A percentile compares a stretch with the other conserved stretches of the same genome.
These are phyloP conservation scores for Digitonthophagus gazella DNA, from an alignment of 2,888 invertebrate genomes.

Conservation along the genomic window DNA sequence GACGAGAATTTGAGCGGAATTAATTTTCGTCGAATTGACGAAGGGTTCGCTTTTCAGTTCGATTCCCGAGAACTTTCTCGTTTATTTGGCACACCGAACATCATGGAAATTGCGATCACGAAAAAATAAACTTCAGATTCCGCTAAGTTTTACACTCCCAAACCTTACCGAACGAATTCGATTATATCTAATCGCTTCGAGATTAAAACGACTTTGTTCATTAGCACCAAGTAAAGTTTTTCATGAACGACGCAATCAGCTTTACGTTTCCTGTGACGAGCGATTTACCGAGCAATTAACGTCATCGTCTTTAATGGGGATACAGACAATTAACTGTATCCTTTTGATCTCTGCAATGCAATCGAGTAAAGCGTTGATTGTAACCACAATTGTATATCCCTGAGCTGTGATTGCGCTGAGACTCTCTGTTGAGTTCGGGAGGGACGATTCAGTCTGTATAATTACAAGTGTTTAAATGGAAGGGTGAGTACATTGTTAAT, in stretches of 20 bases:
- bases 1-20: not conserved
- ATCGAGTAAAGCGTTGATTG: not conserved
- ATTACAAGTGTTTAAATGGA: not conserved
- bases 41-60: not conserved
- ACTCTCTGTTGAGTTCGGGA: not conserved
- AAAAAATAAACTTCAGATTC: not conserved
- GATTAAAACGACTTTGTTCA: not conserved
- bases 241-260: not conserved
- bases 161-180: not conserved
- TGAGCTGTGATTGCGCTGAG: not conserved
- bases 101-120: not conserved
- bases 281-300: not conserved
- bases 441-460: not conserved
- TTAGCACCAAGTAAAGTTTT: not conserved
- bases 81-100: not conserved
- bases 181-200: not conserved
- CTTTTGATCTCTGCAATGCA: not conserved
- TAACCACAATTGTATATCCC: not conserved
- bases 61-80: not conserved
- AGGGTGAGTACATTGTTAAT: not conserved
- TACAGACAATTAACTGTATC: not conserved
- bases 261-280: not conserved
- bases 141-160: not conserved
- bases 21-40: not conserved
- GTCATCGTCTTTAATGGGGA: not conserved